These are phyloP conservation scores for Lepidochrysops patricia DNA, from an alignment of 2,888 invertebrate species.

Conservation along the genomic window DNA sequence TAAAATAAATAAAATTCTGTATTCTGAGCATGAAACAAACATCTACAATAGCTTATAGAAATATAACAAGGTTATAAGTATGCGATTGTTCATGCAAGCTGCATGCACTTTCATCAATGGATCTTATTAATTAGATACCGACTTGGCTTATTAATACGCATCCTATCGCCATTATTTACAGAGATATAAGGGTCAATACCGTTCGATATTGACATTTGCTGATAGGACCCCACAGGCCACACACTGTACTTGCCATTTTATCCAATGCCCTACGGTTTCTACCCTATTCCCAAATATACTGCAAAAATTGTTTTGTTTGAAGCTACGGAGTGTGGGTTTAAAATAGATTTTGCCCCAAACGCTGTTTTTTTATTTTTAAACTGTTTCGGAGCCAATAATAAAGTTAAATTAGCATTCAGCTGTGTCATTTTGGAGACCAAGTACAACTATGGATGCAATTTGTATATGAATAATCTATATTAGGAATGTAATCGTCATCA, in stretches of 20 bases:
- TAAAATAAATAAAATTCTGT: too few relatives aligned
- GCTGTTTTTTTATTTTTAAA: too few relatives aligned
- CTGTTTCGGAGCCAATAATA: too few relatives aligned
- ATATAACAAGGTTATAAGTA: too few relatives aligned
- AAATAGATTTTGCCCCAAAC: too few relatives aligned
- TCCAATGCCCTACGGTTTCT: not conserved
- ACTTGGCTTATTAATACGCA: not conserved
- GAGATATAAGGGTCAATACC: constrained; percentile 5
- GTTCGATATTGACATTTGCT: constrained; percentile 4
- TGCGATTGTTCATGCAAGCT: too few relatives aligned
- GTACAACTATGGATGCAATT: not conserved
- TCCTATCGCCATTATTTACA: not conserved
- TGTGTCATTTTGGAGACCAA: not conserved
- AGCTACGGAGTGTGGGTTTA: too few relatives aligned
- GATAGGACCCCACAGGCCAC: constrained; percentile 3
- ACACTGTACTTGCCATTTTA: not conserved
- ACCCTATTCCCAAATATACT: too few relatives aligned
- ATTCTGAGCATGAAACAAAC: too few relatives aligned
- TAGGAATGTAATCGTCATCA: not conserved
- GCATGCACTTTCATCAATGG: not conserved
- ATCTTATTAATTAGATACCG: not conserved
- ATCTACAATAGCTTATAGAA: too few relatives aligned
- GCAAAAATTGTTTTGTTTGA: too few relatives aligned
- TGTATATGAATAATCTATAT: not conserved
- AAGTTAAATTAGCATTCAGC: not conserved